A percentile compares a stretch with the other conserved stretches of the same genome.
Conservation (phyloP, 2,888 invertebrate genomes). For the Polylopha cassiicola region DNA sequence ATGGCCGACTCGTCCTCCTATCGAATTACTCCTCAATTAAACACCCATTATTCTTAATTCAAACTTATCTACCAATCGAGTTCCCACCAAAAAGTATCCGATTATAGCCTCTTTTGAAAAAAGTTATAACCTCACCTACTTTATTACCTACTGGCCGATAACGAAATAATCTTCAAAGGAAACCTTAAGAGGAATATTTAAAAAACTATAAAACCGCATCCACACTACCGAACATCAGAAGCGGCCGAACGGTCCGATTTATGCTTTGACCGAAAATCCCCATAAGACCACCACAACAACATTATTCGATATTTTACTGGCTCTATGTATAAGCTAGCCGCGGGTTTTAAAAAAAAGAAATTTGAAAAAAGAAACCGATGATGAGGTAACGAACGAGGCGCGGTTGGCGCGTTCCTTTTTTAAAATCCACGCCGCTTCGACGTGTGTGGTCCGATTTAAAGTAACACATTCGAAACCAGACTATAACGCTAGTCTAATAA, state of each 20-base stretch:
- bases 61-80: conserved; percentile 22
- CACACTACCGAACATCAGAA: conserved; percentile 53
- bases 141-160: conserved; percentile 63
- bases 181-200: conserved; percentile 44
- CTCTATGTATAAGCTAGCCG: conserved; percentile 69
- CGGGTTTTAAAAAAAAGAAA: conserved; percentile 53
- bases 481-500: conserved; percentile 26
- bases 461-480: conserved; percentile 22
- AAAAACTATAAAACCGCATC: conserved; percentile 63
- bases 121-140: conserved; percentile 51
- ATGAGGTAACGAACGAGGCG: conserved; percentile 76
- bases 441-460: conserved; percentile 66
- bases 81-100: conserved; percentile 20
- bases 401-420: conserved; percentile 73
- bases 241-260: conserved; percentile 59
- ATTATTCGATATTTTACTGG: conserved; percentile 51
- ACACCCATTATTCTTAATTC: conserved; percentile 19
- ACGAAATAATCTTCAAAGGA: conserved; percentile 57
- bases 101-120: conserved; percentile 26
- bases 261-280: conserved; percentile 43
- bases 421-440: conserved; percentile 59
- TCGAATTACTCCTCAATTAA: conserved; percentile 20
- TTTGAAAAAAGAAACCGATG: conserved; percentile 61
- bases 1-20: conserved; percentile 16
- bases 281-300: conserved; percentile 57